Conservation (phyloP, 2,888 invertebrate genomes). For the Leucoptera coffeella region DNA sequence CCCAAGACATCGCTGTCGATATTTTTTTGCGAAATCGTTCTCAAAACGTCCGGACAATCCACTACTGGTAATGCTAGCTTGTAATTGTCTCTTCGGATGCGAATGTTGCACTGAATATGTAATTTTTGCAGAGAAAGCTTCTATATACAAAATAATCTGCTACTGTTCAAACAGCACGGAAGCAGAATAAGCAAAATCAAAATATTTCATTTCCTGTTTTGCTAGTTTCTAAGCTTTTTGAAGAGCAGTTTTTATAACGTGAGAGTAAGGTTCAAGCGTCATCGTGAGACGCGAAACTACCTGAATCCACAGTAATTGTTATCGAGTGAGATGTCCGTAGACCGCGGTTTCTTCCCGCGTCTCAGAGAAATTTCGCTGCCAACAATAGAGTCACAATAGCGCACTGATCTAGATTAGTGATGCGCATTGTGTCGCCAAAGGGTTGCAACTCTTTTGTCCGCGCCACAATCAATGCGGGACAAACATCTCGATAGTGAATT, state of each 20-base stretch:
- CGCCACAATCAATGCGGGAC: conserved; percentile 23
- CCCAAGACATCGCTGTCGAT: conserved; percentile 26
- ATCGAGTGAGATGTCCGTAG: conserved; percentile 45
- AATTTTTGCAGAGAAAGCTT: neutral
- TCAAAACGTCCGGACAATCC: conserved; percentile 23
- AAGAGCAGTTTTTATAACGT: conserved; percentile 14
- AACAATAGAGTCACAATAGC: conserved; percentile 34
- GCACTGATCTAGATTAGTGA: conserved; percentile 53
- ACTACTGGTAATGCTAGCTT: conserved; percentile 28
- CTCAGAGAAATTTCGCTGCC: conserved; percentile 10
- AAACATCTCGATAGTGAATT: conserved; percentile 42
- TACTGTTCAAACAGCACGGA: conserved; percentile 15
- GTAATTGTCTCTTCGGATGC: no score
- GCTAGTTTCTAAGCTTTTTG: conserved; percentile 10
- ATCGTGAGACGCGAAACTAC: conserved; percentile 40
- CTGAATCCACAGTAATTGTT: conserved; percentile 49
- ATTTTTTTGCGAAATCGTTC: conserved; percentile 31
- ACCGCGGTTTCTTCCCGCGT: conserved; percentile 20
- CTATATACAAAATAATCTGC: neutral
- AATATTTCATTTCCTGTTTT: conserved; percentile 35
- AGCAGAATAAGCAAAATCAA: conserved; percentile 26
- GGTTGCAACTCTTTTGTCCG: conserved; percentile 32
- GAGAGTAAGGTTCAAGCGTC: conserved; percentile 31
- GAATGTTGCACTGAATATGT: no score
- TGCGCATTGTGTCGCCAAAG: conserved; percentile 49